Base-by-base conservation (phyloP, 2,797 vertebrate genomes). In the Brotula barbata region DNA sequence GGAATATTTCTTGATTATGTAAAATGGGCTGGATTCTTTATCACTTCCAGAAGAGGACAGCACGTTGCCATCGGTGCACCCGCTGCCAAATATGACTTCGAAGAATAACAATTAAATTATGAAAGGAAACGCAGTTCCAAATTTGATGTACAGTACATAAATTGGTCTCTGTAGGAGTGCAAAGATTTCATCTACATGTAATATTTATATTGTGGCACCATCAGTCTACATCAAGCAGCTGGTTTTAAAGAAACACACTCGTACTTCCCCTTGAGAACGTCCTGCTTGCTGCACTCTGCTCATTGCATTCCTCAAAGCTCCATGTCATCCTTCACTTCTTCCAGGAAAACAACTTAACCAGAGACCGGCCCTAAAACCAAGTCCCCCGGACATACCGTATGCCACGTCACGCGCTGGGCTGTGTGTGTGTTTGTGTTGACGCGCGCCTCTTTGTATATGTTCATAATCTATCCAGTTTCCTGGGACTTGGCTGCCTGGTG, bases 291-390 rank as follows among this genome's bases (percentile, higher is more conserved):
- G 78, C 78, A 71, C 74, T 14, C 81, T 73, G 45, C 72, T 74
- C 80, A 1, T 76, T 79, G 73, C 89, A 91, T 91, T 91, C 90
- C 87, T 88, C 54, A 85, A 85, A 82, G 89, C 88, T 87, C 80
- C 88, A 90, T 90, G 88, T 91, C 87, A 90, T 90, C 84, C 73
- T 69, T 9, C 80, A 80, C 81, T 82, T 78, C 88, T 91, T 85
- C 89, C 87, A 87, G 86, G 8, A 91, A 89, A 90, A 89, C 81
- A 89, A 82, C 83, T 89, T 83, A 79, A 87, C 70, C 78, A 83
- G 84, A 80, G 84, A 80, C 79, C 66, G 42, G 71, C 83, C 86
- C 84, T 62, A 71, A 79, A 82, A 63, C 61, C 7, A 5, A 86
- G 77, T 66, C 70, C 81, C 82, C 75, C 49, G 75, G 71, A 85